Evolutionary conservation across 1,140 invertebrate species (phyloP).

Genomic region (Riptortus pedestris): DNA sequence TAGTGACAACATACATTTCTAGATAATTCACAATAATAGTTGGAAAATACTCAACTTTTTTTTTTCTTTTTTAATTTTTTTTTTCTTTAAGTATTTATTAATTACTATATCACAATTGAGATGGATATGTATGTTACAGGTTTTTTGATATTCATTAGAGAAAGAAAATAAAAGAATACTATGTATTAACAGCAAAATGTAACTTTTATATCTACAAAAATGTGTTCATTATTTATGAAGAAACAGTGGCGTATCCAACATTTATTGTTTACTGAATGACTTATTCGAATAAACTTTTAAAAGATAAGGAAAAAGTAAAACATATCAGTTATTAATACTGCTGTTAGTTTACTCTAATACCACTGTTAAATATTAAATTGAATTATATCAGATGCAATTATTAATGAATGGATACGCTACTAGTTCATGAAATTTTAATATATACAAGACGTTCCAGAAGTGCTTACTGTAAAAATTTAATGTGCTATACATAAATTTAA

Average conservation of each 20-base stretch:
- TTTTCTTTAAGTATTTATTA: constrained; percentile 16
- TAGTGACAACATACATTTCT: constrained; percentile 5
- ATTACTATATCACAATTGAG: constrained; percentile 24
- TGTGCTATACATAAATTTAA: no score
- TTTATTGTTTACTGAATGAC: no score
- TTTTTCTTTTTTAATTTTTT: constrained; percentile 4
- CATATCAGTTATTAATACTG: no score
- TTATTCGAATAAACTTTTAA: no score
- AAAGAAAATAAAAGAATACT: neutral
- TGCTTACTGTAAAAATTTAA: neutral
- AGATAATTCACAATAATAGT: constrained; percentile 8
- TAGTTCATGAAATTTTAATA: neutral
- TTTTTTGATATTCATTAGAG: neutral
- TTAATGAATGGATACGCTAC: no score
- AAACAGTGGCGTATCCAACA: constrained; percentile 2
- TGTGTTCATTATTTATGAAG: neutral
- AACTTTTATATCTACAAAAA: neutral
- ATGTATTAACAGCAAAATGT: neutral
- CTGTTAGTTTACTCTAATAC: no score
- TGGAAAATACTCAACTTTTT: constrained; percentile 4
- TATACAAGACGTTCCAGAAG: constrained; percentile 1
- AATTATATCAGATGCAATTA: no score
- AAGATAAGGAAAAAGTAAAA: no score
- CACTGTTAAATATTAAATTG: no score
- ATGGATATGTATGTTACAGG: constrained; percentile 26